Conservation (phyloP, 2,113 vertebrate genomes). For the Poeciliopsis occidentalis region DNA sequence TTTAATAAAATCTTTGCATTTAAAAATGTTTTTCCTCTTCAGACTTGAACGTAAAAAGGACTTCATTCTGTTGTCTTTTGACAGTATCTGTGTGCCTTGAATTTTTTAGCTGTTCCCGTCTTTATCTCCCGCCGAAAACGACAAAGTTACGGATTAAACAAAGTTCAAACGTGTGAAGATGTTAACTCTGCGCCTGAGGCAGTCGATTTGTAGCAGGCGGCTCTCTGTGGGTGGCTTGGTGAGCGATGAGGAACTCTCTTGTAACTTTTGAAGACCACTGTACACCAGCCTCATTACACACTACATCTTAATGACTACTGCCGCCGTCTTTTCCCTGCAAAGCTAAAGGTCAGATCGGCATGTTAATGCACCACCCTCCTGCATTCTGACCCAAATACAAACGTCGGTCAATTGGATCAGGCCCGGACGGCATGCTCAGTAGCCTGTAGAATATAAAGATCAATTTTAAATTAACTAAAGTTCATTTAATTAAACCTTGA, state of each 20-base stretch:
- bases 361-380: constrained; percentile 32
- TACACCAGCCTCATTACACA: constrained; percentile 38
- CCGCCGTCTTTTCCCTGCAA: constrained; percentile 22
- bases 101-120: background rate
- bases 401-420: constrained; percentile 32
- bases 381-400: constrained; percentile 48
- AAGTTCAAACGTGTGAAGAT: constrained; percentile 11
- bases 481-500: constrained; percentile 57
- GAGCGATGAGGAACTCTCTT: constrained; percentile 26
- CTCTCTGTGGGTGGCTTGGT: constrained; percentile 15
- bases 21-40: too few relatives aligned
- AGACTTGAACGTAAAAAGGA: too few relatives aligned
- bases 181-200: background rate
- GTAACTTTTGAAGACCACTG: constrained; percentile 11
- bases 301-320: constrained; percentile 35
- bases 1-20: too few relatives aligned
- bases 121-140: background rate
- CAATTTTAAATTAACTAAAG: constrained; percentile 35
- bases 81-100: background rate
- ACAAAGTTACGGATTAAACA: constrained; percentile 9
- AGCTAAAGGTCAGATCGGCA: constrained; percentile 57
- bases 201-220: constrained; percentile 6
- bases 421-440: background rate
- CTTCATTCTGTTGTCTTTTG: too few relatives aligned
- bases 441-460: constrained; percentile 43